phyloP scores from a whole-genome alignment of 2,113 vertebrate genomes.

The Albula glossodonta region DNA sequence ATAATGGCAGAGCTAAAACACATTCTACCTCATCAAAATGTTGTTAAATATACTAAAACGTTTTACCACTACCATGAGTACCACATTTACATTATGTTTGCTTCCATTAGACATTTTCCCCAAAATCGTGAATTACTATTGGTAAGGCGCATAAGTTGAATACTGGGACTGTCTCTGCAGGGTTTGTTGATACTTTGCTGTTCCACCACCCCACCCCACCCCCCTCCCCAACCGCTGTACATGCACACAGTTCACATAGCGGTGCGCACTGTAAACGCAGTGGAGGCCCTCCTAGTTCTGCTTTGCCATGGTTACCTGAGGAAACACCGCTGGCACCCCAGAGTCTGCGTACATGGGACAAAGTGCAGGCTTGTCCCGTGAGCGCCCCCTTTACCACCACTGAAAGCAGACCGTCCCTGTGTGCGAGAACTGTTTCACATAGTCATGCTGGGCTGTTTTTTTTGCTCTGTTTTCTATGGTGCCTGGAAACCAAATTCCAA shows the following conservation, averaged over 20 bases:
- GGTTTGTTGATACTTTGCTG: slow-evolving; percentile 55
- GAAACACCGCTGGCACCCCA: slow-evolving; percentile 44
- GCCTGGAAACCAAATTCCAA: slow-evolving; percentile 38
- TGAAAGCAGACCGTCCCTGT: not conserved
- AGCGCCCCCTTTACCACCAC: not conserved
- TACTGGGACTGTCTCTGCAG: slow-evolving; percentile 46
- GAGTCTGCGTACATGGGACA: not conserved
- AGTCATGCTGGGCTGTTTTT: slow-evolving; percentile 9
- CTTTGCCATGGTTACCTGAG: slow-evolving; percentile 49
- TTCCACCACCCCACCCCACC: slow-evolving; percentile 28
- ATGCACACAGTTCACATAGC: slow-evolving; percentile 59
- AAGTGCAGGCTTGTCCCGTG: not conserved
- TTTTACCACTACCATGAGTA: too few species aligned
- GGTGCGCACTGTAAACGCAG: slow-evolving; percentile 66
- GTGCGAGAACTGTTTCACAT: not conserved
- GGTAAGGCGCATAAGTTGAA: too few species aligned
- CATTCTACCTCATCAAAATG: too few species aligned
- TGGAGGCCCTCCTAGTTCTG: slow-evolving; percentile 41
- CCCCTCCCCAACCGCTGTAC: slow-evolving; percentile 1
- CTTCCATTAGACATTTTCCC: too few species aligned
- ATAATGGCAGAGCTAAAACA: too few species aligned
- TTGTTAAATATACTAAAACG: too few species aligned
- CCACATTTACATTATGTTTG: too few species aligned
- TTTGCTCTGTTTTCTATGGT: slow-evolving; percentile 30
- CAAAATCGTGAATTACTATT: too few species aligned